Evolutionary conservation across 2,797 vertebrate species (phyloP).

Genomic region (Ibycter americanus): DNA sequence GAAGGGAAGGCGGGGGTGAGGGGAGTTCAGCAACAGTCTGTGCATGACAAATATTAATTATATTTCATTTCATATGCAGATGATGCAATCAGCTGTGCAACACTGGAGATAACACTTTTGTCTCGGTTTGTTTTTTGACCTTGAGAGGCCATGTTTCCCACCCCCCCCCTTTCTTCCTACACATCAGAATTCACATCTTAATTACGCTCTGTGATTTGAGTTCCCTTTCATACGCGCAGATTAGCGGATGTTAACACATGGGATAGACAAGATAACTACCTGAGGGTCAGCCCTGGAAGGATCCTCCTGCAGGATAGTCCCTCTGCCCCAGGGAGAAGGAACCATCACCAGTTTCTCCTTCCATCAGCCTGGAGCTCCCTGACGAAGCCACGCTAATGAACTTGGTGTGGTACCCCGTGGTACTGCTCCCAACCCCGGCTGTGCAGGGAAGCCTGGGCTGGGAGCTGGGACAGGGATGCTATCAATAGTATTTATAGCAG

Average conservation of each 20-base stretch:
- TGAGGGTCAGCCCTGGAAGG: neutral
- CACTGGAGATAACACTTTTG: neutral
- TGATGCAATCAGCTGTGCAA: conserved; percentile 26
- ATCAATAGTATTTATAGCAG: neutral
- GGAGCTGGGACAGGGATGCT: neutral
- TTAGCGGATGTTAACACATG: neutral
- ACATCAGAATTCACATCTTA: neutral
- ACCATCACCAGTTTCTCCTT: neutral
- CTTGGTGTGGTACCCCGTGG: too few species aligned
- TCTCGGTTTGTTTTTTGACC: conserved; percentile 31
- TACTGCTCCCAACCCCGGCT: neutral
- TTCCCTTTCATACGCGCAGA: neutral
- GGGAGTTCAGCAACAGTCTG: neutral
- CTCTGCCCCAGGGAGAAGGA: neutral
- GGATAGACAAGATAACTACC: neutral
- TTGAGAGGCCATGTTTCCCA: neutral
- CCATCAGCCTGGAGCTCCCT: neutral
- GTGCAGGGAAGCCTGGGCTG: neutral
- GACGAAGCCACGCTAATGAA: neutral
- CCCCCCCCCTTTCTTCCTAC: neutral
- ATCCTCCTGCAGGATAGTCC: neutral
- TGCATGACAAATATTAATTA: conserved; percentile 28
- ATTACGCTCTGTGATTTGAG: neutral
- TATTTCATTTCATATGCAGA: conserved; percentile 34
- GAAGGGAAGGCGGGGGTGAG: neutral